Conservation (phyloP, 2,888 invertebrate species). For the Drosophila macrospina region DNA sequence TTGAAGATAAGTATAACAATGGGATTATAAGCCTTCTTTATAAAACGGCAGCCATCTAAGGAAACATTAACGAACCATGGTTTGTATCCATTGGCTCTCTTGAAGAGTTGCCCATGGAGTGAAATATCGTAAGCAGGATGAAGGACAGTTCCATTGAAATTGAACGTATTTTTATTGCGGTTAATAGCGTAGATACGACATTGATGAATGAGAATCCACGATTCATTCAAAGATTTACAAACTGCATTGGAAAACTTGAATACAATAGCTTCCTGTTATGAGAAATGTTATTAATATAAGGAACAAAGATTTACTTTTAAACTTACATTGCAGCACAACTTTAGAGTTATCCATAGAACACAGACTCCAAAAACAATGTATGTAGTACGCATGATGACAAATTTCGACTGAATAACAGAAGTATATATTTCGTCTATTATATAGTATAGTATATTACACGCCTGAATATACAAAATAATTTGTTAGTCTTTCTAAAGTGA, state of each 20-base stretch:
- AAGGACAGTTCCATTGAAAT: slow-evolving; percentile 1
- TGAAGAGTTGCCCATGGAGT: not conserved
- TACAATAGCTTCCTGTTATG: slow-evolving; percentile 1
- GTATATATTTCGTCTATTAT: no score
- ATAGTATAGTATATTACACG: no score
- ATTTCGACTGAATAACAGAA: not conserved
- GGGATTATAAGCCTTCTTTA: slow-evolving; percentile 30
- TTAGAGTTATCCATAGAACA: not conserved
- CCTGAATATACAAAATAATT: no score
- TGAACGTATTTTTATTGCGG: slow-evolving; percentile 1
- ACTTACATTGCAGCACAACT: not conserved
- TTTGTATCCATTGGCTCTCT: slow-evolving; percentile 48
- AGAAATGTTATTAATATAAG: no score
- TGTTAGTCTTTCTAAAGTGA: no score
- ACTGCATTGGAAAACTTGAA: slow-evolving; percentile 33
- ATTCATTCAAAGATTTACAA: slow-evolving; percentile 13
- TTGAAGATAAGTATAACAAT: not conserved
- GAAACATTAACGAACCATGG: slow-evolving; percentile 24
- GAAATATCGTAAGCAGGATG: slow-evolving; percentile 17
- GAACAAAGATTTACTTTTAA: no score
- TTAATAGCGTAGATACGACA: slow-evolving; percentile 35
- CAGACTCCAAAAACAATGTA: not conserved
- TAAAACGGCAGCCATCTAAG: slow-evolving; percentile 31
- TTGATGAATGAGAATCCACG: slow-evolving; percentile 2
- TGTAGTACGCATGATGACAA: not conserved